A percentile compares a stretch with the other conserved stretches of the same genome.
Conservation (phyloP, 2,797 vertebrate genomes). For the Danionella dracula region DNA sequence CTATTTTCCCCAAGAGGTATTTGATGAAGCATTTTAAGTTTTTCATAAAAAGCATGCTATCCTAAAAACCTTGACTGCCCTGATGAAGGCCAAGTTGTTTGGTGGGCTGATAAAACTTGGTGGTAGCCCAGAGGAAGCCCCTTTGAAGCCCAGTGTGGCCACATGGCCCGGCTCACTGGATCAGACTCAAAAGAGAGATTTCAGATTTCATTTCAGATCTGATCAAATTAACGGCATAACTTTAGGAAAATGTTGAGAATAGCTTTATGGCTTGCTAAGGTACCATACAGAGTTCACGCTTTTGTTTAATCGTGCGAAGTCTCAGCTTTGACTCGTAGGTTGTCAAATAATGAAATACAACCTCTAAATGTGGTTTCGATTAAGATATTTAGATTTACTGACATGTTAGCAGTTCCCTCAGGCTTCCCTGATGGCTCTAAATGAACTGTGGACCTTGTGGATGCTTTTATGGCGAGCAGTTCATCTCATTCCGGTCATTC, state of each 20-base stretch:
- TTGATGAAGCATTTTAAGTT: no score
- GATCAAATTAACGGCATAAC: not conserved
- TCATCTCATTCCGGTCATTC: conserved; percentile 59
- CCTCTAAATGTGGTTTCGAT: not conserved
- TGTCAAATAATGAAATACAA: conserved; percentile 2
- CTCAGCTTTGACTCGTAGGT: not conserved
- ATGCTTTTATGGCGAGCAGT: conserved; percentile 2
- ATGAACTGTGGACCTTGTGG: not conserved
- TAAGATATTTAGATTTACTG: not conserved
- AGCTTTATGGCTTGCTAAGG: not conserved
- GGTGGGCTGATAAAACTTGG: no score
- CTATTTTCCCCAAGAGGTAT: no score
- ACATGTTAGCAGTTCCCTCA: not conserved
- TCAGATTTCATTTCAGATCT: not conserved
- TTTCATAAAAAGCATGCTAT: no score
- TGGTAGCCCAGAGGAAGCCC: no score
- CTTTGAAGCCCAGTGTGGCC: no score
- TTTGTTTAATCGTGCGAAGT: not conserved
- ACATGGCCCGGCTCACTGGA: no score
- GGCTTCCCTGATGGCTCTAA: not conserved
- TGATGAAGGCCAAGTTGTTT: no score
- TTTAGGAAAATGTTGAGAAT: not conserved
- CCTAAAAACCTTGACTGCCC: no score
- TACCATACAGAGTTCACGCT: not conserved
- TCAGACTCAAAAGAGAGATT: no score